phyloP scores from a whole-genome alignment of 2,113 vertebrate species.

The Todiramphus chloris region DNA sequence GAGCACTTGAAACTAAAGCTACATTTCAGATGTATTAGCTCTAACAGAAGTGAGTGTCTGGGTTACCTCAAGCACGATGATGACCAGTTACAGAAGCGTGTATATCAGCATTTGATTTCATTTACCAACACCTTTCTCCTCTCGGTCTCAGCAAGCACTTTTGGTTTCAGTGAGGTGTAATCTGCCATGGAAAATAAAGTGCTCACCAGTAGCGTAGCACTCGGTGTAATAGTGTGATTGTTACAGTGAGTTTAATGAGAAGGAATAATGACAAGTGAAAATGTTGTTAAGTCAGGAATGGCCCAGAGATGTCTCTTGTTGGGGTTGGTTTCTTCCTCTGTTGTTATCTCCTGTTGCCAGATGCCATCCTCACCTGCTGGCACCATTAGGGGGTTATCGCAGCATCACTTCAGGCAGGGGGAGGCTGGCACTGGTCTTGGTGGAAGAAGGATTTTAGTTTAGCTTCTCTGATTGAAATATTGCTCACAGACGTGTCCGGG shows the following conservation, averaged over 20 bases:
- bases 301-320: neutral
- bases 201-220: neutral
- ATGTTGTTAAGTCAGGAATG: neutral
- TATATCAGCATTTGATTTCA: neutral
- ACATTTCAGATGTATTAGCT: neutral
- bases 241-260: neutral
- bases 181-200: neutral
- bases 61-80: neutral
- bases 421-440: neutral
- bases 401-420: neutral
- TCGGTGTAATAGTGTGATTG: neutral
- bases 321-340: neutral
- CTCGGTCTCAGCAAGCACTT: neutral
- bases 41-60: neutral
- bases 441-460: neutral
- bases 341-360: neutral
- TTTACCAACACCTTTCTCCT: neutral
- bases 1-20: constrained; percentile 1
- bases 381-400: neutral
- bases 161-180: neutral
- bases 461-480: neutral
- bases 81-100: neutral
- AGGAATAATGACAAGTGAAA: neutral
- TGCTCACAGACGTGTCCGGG: neutral
- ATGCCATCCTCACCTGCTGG: neutral